These are phyloP conservation scores for Lophius piscatorius DNA, from an alignment of 2,113 vertebrate species.

Conservation along the genomic window DNA sequence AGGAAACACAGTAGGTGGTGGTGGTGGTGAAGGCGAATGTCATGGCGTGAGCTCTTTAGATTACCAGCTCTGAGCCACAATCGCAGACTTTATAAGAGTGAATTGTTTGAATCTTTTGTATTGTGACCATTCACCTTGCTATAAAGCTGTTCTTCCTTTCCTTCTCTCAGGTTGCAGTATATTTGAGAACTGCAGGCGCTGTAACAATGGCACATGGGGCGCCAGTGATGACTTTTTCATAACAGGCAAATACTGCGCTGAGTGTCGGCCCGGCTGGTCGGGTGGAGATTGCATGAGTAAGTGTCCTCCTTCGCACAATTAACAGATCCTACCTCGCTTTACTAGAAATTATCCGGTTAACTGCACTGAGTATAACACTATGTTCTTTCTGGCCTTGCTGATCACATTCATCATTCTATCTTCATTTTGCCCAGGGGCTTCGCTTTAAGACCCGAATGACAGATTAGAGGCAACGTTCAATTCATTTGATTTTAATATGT, in stretches of 20 bases:
- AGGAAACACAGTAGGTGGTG: slow-evolving; percentile 12
- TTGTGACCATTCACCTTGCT: not conserved
- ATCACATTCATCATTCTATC: slow-evolving; percentile 36
- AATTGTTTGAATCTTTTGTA: not conserved
- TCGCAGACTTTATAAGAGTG: not conserved
- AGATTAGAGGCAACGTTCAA: slow-evolving; percentile 35
- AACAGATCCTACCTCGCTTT: slow-evolving; percentile 4
- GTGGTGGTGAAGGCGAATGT: not conserved
- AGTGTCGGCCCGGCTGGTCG: slow-evolving; percentile 95
- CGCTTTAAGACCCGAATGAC: slow-evolving; percentile 42
- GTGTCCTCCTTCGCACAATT: slow-evolving; percentile 57
- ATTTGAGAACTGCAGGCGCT: slow-evolving; percentile 97
- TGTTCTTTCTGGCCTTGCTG: slow-evolving; percentile 9
- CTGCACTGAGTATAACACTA: slow-evolving; percentile 10
- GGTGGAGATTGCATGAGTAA: slow-evolving; percentile 97
- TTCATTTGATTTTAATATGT: slow-evolving; percentile 41
- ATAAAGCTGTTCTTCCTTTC: slow-evolving; percentile 2
- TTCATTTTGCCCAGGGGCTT: slow-evolving; percentile 35
- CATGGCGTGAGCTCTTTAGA: not conserved
- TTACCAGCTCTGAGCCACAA: slow-evolving; percentile 1
- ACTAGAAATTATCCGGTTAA: not conserved
- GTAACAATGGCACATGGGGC: slow-evolving; percentile 95
- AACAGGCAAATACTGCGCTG: slow-evolving; percentile 90
- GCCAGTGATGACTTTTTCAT: slow-evolving; percentile 93
- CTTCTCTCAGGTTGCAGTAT: slow-evolving; percentile 84